Base-by-base conservation (phyloP, 2,113 vertebrate species). In the Varanus komodoensis region DNA sequence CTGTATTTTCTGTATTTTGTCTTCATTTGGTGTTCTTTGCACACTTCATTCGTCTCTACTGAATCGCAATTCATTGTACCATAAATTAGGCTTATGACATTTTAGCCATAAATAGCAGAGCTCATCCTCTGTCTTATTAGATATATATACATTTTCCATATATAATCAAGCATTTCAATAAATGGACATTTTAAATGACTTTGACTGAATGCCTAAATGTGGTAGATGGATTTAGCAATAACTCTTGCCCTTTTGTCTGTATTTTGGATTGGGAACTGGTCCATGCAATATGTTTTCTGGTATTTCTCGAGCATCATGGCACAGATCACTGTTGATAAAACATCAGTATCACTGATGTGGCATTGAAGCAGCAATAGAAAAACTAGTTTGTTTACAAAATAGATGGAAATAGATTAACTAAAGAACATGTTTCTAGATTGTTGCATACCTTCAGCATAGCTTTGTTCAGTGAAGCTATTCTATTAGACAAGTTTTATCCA, bases 201-300 rank as follows among this genome's bases (percentile, higher is more conserved):
- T 92, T 90, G 89, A 85, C 82, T 89, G 90, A 89, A 90, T 88
- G 81, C 52, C 93, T 93, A 94, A 92, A 91, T 34, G n/a, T 15
- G 44, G 87, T 84, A 25, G 71, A 64, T 82, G 52, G 82, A 74
- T 32, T 94, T 52, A 27, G 14, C 88, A 89, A 57, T 0, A 29
- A 92, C 82, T 0, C 86, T 81, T 85, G 87, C 87, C 83, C 71
- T 87, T 91, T 75, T 84, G 80, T 64, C 67, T 93, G 92, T 91
- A 78, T 34, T n/a, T 74, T 48, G 38, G 14, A 34, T 15, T 91
- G n/a, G 74, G 92, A 34, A 83, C 71, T 9, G 88, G 44, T 54
- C 50, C 84, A 82, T 75, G 88, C 88, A 79, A 25, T 69, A 27
- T 44, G 38, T 52, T 89, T 90, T 80, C 92, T 93, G 91, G 67